Conservation (phyloP, 2,888 invertebrate genomes). For the Galerucella calmariensis region DNA sequence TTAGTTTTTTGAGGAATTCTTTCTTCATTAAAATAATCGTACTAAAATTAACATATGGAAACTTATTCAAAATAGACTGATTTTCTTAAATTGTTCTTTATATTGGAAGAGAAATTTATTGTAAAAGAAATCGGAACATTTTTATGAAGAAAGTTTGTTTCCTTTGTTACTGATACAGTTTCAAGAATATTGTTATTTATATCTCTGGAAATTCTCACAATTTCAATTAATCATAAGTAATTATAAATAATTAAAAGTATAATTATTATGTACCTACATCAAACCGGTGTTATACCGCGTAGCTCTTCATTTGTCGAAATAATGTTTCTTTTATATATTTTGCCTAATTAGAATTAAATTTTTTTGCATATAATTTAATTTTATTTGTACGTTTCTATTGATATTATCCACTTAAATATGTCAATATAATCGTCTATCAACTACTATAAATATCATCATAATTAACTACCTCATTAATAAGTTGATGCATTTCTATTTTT, state of each 20-base stretch:
- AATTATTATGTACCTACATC: not conserved
- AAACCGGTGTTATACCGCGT: not conserved
- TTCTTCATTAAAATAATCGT: too few species aligned
- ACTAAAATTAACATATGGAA: not conserved
- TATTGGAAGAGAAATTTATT: conserved; percentile 1
- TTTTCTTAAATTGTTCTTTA: not conserved
- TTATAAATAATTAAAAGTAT: not conserved
- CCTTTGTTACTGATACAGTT: conserved; percentile 1
- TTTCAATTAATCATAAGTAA: conserved; percentile 2
- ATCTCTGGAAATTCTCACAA: not conserved
- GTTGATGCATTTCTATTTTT: too few species aligned
- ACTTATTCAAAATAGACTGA: not conserved
- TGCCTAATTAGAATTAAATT: too few species aligned
- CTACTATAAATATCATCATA: too few species aligned
- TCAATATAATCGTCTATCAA: too few species aligned
- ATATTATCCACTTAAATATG: too few species aligned
- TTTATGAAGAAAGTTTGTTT: conserved; percentile 2
- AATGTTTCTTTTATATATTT: too few species aligned
- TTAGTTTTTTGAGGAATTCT: too few species aligned
- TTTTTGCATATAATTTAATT: too few species aligned
- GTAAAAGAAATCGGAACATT: conserved; percentile 1
- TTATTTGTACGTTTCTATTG: too few species aligned
- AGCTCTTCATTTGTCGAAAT: not conserved
- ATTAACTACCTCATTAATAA: too few species aligned
- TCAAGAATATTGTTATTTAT: conserved; percentile 8